Base-by-base conservation (phyloP, 2,888 invertebrate species). In the Drosophila meridionalis region DNA sequence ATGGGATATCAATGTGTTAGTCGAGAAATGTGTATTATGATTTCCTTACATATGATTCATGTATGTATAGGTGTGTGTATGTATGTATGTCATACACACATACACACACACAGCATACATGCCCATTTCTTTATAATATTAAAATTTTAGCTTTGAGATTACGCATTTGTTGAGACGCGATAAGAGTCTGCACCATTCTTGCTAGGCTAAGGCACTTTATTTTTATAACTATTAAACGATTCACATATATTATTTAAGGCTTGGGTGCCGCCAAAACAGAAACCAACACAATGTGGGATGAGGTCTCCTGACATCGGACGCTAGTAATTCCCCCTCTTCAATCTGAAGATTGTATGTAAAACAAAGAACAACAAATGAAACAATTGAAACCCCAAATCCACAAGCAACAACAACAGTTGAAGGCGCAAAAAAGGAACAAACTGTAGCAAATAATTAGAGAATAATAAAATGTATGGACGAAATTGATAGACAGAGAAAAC, bases 381-480 rank as follows among this genome's bases (percentile, higher is more conserved):
- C n/a, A n/a, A 42, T 3, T 42, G 2, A 11, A 4, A 42, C 14
- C n/a, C 42, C 42, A 2, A 42, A 42, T 58, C 42, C 34, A 36
- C 34, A 63, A 20, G 20, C 20, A 26, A 11, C n/a, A 60, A 4
- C 4, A 48, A 45, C 45, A 64, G 63, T 62, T 62, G 52, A 55
- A 48, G 64, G 61, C 80, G 69, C 65, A 79, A 66, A 67, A 76
- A 66, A 64, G 60, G 65, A 73, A 70, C 66, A 88, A 73, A 71
- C 58, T 69, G 58, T 87, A 85, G 85, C 56, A 84, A 85, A 85
- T 84, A 85, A 77, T 77, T 87, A 84, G 80, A 69, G 66, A 82
- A 66, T 64, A 82, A 66, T 64, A 61, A 71, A 73, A 80, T 77
- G 59, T 70, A 73, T 68, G 76, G 84, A 87, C 87, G 79, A 79